Base-by-base conservation (phyloP, 92 coral and sea anemone genomes). In the Phenganax subtilis region DNA sequence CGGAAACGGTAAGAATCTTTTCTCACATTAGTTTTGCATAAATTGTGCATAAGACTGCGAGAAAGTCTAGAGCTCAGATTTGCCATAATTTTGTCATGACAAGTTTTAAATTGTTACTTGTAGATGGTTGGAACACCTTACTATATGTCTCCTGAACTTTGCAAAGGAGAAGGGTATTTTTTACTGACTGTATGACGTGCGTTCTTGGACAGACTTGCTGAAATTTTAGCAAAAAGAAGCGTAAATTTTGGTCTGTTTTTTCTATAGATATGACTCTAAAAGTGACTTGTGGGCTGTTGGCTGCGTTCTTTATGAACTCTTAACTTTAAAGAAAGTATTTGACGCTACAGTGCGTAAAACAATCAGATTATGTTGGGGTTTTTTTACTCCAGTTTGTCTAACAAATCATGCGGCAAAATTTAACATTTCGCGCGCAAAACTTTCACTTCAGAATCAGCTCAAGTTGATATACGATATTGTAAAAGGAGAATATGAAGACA, bases 211-310 rank as follows among this genome's bases (percentile, higher is more conserved):
- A 37, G 47, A 37, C 47, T 10, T 6, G 72, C 16, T 66, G 72
- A 66, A 61, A 61, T 61, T 61, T 61, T 61, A 12, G 63, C 15
- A 2, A n/a, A 58, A 58, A 12, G 14, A 12, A 58, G 14, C 1
- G 6, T 15, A 27, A 69, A 69, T 25, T 9, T 52, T 51, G 0
- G 30, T 30, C 51, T 30, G 10, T 7, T 69, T 31, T 27, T 69
- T 51, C 6, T 83, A 10, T 59, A 94, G 98, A 61, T 94, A 94
- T 77, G 91, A 94, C 72, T 92, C 92, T 52, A 94, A 94, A 68
- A 94, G 98, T 82, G 98, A 94, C 63, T 89, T 94, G 86, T 94
- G 98, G 98, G 98, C 97, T 14, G 80, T 94, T 65, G 98, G 98
- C 10, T 94, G 98, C 80, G 97, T 94, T 16, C 82, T 94, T 63